Percentiles rank a stretch among this genome's conserved stretches.
Evolutionary conservation across 2,113 vertebrate genomes (phyloP).

Genomic region (Myrmecobius fasciatus): DNA sequence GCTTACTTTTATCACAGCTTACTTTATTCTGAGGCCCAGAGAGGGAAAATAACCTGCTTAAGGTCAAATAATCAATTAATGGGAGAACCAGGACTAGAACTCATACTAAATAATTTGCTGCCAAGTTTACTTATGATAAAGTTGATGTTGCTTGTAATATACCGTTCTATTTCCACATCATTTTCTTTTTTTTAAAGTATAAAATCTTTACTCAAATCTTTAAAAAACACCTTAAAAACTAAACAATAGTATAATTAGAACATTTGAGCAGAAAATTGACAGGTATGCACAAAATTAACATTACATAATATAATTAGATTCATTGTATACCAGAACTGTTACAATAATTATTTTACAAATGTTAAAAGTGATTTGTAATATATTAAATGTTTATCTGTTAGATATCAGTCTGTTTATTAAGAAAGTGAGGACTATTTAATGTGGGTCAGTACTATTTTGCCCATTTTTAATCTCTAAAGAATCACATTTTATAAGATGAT

Average conservation of each 20-base stretch:
- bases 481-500: constrained; percentile 40
- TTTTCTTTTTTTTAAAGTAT: not conserved
- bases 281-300: constrained; percentile 79
- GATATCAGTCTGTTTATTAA: constrained; percentile 42
- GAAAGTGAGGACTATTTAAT: constrained; percentile 23
- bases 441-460: constrained; percentile 53
- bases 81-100: not conserved
- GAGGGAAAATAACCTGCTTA: not conserved
- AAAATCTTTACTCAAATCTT: constrained; percentile 66
- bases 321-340: constrained; percentile 56
- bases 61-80: not conserved
- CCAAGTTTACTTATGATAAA: constrained; percentile 39
- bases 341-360: constrained; percentile 55
- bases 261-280: constrained; percentile 76
- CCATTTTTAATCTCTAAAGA: constrained; percentile 46
- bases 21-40: not conserved
- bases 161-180: constrained; percentile 36
- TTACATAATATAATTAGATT: constrained; percentile 73
- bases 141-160: constrained; percentile 47
- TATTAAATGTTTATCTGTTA: constrained; percentile 51
- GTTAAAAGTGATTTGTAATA: constrained; percentile 68
- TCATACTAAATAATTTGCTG: constrained; percentile 23
- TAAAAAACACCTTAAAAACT: constrained; percentile 78
- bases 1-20: not conserved
- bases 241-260: constrained; percentile 68